Base-by-base conservation (phyloP, 2,888 invertebrate species). In the Sphaerophoria rueppellii region DNA sequence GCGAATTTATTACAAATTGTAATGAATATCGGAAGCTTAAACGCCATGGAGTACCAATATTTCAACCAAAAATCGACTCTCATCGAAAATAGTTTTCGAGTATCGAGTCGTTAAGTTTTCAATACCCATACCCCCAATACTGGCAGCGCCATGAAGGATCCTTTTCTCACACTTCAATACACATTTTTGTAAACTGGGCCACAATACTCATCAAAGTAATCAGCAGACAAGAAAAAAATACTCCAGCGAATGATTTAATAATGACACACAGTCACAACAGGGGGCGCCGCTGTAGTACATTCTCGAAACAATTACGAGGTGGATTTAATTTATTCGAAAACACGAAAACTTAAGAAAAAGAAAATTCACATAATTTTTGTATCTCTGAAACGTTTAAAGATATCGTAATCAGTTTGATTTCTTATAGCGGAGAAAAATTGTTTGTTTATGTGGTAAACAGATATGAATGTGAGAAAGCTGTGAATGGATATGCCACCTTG, bases 381-480 rank as follows among this genome's bases (percentile, higher is more conserved):
- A 60, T 69, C 37, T 60, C 50, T 69, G 67, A 35, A 9, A 50
- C 7, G 4, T 14, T 16, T 50, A 11, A 16, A 16, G 52, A 50
- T 63, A 69, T 40, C 46, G 74, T 46, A 58, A 81, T 81, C 63
- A n/a, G 24, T 9, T 65, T 73, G 67, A 14, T 37, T 75, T 57
- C 46, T 63, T 61, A 46, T 9, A 43, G 16, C n/a, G 71, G 67
- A 73, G 37, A 37, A 40, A 40, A 43, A 37, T 48, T 85, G 85
- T 85, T 85, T 85, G 58, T 85, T 85, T 85, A 73, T 63, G 72
- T 61, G 50, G 85, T 81, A 85, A 85, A 85, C 76, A 85, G 85
- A 85, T 85, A 85, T 81, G 81, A 85, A 85, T 85, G 81, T 76
- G 81, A 80, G 76, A 81, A 76, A 85, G 81, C 85, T 85, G 81